A percentile compares a stretch with the other conserved stretches of the same genome.
phyloP scores from a whole-genome alignment of 2,888 invertebrate genomes.

The Myopa testacea region DNA sequence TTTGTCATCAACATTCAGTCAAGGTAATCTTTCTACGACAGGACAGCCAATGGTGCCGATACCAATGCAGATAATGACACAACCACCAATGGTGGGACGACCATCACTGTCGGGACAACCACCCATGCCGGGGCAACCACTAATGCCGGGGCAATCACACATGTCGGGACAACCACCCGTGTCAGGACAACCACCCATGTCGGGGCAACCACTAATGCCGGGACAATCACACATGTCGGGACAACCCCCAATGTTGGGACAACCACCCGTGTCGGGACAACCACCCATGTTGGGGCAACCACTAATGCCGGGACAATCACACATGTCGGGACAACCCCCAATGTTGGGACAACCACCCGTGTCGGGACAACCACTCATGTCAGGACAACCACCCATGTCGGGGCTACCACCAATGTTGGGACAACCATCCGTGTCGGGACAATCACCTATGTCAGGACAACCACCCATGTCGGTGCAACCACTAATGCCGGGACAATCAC shows the following conservation, averaged over 20 bases:
- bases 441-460: constrained; percentile 35
- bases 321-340: constrained; percentile 41
- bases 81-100: not conserved
- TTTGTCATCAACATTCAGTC: constrained; percentile 35
- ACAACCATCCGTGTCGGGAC: constrained; percentile 37
- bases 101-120: not conserved
- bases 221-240: constrained; percentile 46
- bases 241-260: constrained; percentile 52
- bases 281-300: constrained; percentile 50
- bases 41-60: not conserved
- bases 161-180: constrained; percentile 52
- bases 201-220: constrained; percentile 47
- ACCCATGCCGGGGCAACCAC: constrained; percentile 31
- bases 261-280: constrained; percentile 36
- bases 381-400: constrained; percentile 35
- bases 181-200: constrained; percentile 44
- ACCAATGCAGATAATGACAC: not conserved
- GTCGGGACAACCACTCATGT: constrained; percentile 42
- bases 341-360: constrained; percentile 37
- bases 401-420: constrained; percentile 40
- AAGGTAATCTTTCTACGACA: not conserved
- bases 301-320: constrained; percentile 34
- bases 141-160: constrained; percentile 40
- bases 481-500: constrained; percentile 50
- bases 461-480: constrained; percentile 43